Base-by-base conservation (phyloP, 2,113 vertebrate genomes). In the Catagonus wagneri region DNA sequence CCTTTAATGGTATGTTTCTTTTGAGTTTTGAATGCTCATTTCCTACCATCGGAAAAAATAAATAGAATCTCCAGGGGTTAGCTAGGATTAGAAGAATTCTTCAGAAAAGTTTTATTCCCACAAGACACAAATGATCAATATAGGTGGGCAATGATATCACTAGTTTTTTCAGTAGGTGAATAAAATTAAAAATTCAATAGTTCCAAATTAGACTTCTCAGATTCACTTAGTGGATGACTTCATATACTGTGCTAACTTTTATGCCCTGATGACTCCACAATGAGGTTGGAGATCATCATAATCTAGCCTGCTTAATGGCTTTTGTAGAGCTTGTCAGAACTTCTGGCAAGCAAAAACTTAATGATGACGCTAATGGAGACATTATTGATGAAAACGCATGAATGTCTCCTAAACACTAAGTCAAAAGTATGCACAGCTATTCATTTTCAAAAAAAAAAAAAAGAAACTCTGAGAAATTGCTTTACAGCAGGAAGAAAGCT, bases 391-490 rank as follows among this genome's bases (percentile, higher is more conserved):
- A 91, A 93, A 88, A 91, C 5, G 19, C 32, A 68, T 52, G 74
- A 32, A 36, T 44, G 3, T 72, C 36, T 91, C 61, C 19, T 39
- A 20, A 96, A 81, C 8, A 93, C 17, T 52, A 88, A 52, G 34
- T 36, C 58, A 50, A 94, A 68, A 2, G 2, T 68, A 56, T 32
- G 5, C 25, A 71, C 19, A 25, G 20, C 19, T 79, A 75, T 13
- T 12, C 36, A 34, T 39, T 83, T 91, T 7, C 60, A 89, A 83
- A 96, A 90, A 85, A 75, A 96, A 79, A n/a, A n/a, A n/a, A n/a
- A n/a, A n/a, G n/a, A n/a, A 83, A 50, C 5, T 81, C 23, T 56
- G 27, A 90, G 63, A 90, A 83, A 66, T 83, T 85, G 63, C 20
- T 90, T 60, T n/a, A 34, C 2, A 68, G 52, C 17, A 36, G 23